Evolutionary conservation across 2,797 vertebrate genomes (phyloP), one percentile per base, ranked within the genome.

Genomic region (Dendrocincla tyrannina): DNA sequence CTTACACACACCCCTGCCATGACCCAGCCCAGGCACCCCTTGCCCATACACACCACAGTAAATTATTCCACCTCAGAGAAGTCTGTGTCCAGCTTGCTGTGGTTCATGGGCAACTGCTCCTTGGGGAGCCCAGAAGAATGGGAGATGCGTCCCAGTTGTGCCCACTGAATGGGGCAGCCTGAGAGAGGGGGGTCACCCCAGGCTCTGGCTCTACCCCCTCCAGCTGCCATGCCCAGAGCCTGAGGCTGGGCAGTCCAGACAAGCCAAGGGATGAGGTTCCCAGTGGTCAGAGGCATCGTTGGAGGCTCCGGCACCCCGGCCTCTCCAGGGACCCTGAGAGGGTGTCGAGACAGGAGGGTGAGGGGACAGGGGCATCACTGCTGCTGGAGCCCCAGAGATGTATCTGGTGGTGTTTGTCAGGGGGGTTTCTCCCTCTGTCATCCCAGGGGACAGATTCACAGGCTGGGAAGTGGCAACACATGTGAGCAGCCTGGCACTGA

Each of bases 61-160:
- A 96, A 96, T 93, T 92, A 95, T 92, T 80, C 67, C 4, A 5
- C 18, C 24, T 72, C 8, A 1, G 46, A 92, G 53, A 78, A 80
- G 10, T 44, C 28, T 77, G 41, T 58, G 69, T 86, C 76, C 2
- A 1, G 25, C 25, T 93, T 58, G 30, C 84, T 88, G 62, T 56
- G 32, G 17, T 72, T 88, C 42, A 33, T n/a, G 66, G 67, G 3
- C 41, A 68, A 64, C 22, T 2, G 4, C 9, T 7, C 20, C 46
- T 5, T 55, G 25, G 42, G 23, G 17, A 49, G 5, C 17, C 39
- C 14, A 56, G 19, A 74, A 83, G n/a, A 35, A 47, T 25, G 39
- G 39, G 44, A 80, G 28, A 19, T 17, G 18, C 13, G 5, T 82
- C 30, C 32, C 3, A 4, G 15, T 44, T 23, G 23, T 60, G 25